Evolutionary conservation across 2,113 vertebrate species (phyloP), one percentile per base, ranked within the genome.

Genomic region (Delphinapterus leucas): DNA sequence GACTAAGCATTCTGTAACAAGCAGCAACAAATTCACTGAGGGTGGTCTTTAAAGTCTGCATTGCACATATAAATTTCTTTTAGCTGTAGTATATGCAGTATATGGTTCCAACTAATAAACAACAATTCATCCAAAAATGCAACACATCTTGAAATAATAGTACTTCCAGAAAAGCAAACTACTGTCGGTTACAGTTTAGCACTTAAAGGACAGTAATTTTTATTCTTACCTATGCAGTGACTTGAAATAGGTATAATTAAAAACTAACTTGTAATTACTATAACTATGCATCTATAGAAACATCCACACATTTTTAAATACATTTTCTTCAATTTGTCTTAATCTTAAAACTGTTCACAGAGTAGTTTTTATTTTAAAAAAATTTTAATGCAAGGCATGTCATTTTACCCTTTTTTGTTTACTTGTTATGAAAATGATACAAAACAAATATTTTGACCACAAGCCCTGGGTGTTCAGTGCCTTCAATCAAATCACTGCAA

Each of bases 401-500:
- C 95, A 93, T 76, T 97, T 96, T 65, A 94, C 41, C 41, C 26
- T 95, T 73, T 94, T 83, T 53, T 98, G 95, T 95, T 97, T 88
- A 88, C 95, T 97, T 55, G 79, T 96, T 84, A 94, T 76, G 74
- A 98, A 92, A 84, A 96, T 92, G 94, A 86, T 79, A 95, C 96
- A 98, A 98, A 99, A 98, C 77, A 98, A 98, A 98, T 95, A 98
- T 92, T 98, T 77, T 98, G 97, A 97, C 97, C 98, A 98, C 96
- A 98, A 98, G 97, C 93, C 89, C 77, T 96, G 97, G 95, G 97
- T 98, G 95, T 98, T 98, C 96, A 95, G 74, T 84, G 93, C 96
- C 88, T 99, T 99, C 98, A 98, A 98, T 98, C 98, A 99, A 99
- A 98, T 84, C 96, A 98, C 44, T 77, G 97, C 98, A 99, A 99